A percentile compares a stretch with the other conserved stretches of the same genome.
Conservation (phyloP, 2,113 vertebrate species). For the Bubo scandiacus region DNA sequence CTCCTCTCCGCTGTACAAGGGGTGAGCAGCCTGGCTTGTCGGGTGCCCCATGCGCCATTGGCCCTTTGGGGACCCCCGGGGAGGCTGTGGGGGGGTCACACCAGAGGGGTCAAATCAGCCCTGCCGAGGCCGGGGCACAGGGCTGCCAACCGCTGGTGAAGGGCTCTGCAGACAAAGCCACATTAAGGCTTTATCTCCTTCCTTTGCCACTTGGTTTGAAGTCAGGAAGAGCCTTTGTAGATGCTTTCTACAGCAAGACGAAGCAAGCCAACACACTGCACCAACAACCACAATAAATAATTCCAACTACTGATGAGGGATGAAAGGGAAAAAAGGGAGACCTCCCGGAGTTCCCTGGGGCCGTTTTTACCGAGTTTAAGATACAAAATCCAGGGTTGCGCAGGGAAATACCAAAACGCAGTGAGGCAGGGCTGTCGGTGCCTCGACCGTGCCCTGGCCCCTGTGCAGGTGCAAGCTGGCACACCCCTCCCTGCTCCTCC, state of each 20-base stretch:
- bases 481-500: rapidly evolving
- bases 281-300: neutral
- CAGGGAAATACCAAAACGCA: rapidly evolving
- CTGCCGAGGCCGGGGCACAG: rapidly evolving
- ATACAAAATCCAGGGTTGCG: neutral
- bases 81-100: rapidly evolving
- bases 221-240: neutral
- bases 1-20: no score
- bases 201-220: neutral
- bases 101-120: neutral
- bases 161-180: neutral
- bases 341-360: neutral
- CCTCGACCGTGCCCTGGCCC: neutral
- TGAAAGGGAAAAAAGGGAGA: neutral
- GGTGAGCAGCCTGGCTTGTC: rapidly evolving
- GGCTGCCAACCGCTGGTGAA: rapidly evolving
- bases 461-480: rapidly evolving
- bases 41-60: rapidly evolving
- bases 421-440: rapidly evolving
- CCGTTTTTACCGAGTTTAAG: neutral
- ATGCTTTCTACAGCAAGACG: neutral
- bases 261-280: rapidly evolving
- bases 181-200: rapidly evolving
- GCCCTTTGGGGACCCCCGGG: rapidly evolving
- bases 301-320: neutral